phyloP scores from a whole-genome alignment of 1,140 invertebrate species.

The Phymorhynchus buccinoides region DNA sequence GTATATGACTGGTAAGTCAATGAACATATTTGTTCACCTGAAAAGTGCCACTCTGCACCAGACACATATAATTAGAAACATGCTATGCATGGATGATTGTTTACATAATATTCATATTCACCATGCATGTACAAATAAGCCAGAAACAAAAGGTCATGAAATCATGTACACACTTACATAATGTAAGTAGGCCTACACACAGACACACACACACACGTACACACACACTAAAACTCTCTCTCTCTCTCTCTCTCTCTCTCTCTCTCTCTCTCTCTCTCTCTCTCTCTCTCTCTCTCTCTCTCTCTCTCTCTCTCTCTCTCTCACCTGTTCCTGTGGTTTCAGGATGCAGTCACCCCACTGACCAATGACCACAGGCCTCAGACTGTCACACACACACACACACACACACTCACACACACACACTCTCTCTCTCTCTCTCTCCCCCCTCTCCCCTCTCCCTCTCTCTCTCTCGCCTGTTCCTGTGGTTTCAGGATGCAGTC shows the following conservation, averaged over 20 bases:
- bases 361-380: conserved; percentile 68
- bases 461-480: conserved; percentile 53
- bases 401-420: too few relatives aligned
- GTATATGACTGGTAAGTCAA: too few relatives aligned
- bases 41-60: too few relatives aligned
- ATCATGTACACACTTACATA: not conserved
- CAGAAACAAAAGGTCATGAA: not conserved
- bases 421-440: conserved; percentile 65
- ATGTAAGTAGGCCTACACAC: not conserved
- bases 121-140: too few relatives aligned
- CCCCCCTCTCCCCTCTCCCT: conserved; percentile 64
- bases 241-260: not conserved
- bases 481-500: conserved; percentile 71
- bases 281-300: not conserved
- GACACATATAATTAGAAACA: too few relatives aligned
- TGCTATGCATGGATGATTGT: too few relatives aligned
- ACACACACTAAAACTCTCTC: not conserved
- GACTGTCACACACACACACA: conserved; percentile 73
- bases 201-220: not conserved
- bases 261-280: not conserved
- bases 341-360: conserved; percentile 75
- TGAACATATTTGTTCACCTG: too few relatives aligned
- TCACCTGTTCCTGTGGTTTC: conserved; percentile 42
- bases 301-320: not conserved
- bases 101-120: too few relatives aligned